A percentile compares a stretch with the other conserved stretches of the same genome.
These are phyloP conservation scores for Helogale parvula DNA, from an alignment of 2,113 vertebrate genomes.

Conservation along the genomic window DNA sequence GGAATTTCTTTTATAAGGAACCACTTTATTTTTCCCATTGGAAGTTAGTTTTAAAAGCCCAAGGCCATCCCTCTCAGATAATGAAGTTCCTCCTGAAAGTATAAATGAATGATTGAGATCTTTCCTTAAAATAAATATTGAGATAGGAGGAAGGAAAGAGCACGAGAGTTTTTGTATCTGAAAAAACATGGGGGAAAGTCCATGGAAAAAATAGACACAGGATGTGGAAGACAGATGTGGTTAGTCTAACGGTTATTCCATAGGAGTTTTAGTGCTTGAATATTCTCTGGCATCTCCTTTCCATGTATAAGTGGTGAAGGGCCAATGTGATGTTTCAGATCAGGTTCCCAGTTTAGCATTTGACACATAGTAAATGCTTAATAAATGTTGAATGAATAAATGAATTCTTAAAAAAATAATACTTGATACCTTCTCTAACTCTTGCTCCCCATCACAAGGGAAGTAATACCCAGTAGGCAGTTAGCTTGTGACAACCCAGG, in stretches of 20 bases:
- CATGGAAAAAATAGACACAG: not conserved
- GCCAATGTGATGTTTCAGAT: not conserved
- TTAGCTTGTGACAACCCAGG: not conserved
- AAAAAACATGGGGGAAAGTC: not conserved
- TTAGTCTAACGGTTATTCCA: not conserved
- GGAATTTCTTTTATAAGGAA: not conserved
- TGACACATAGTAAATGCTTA: not conserved
- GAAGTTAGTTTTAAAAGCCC: conserved; percentile 50
- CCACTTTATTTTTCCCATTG: not conserved
- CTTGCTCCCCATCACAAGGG: not conserved
- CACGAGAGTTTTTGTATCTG: not conserved
- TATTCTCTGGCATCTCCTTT: not conserved
- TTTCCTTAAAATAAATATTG: conserved; percentile 35
- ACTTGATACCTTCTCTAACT: not conserved
- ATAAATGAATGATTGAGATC: not conserved
- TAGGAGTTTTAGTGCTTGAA: not conserved
- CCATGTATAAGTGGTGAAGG: not conserved
- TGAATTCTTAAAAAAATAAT: not conserved
- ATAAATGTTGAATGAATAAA: not conserved
- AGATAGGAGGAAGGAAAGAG: not conserved
- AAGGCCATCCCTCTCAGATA: not conserved
- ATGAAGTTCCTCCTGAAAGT: not conserved
- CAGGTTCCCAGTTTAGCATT: not conserved
- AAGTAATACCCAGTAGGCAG: not conserved
- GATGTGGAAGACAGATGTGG: not conserved